These are phyloP conservation scores for Dromius quadrimaculatus DNA, from an alignment of 2,888 invertebrate species.

Conservation along the genomic window DNA sequence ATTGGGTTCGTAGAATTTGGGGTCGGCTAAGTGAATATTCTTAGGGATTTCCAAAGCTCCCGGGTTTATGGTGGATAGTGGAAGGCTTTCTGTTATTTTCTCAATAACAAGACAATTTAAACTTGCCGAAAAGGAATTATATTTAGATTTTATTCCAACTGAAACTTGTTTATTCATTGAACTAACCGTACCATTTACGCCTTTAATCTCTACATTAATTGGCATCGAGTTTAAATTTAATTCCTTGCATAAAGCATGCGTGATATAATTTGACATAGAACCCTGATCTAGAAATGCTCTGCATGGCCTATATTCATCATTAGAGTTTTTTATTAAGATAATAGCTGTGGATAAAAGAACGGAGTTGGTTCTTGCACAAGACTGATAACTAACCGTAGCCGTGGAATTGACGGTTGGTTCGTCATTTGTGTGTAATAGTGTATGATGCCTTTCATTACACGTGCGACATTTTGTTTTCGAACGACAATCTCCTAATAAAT, in stretches of 20 bases:
- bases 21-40: neutral
- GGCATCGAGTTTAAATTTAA: neutral
- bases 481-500: neutral
- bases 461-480: neutral
- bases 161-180: neutral
- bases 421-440: neutral
- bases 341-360: neutral
- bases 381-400: neutral
- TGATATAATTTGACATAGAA: slow-evolving; percentile 5
- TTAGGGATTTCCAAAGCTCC: neutral
- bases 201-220: neutral
- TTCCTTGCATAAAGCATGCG: neutral
- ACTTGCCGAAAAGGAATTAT: neutral
- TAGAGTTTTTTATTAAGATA: neutral
- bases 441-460: neutral
- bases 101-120: neutral
- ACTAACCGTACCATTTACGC: neutral
- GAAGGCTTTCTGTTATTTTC: slow-evolving; percentile 9
- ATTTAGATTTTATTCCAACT: neutral
- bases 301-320: neutral
- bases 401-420: too few relatives aligned
- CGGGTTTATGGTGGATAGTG: neutral
- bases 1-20: neutral
- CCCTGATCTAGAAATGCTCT: neutral
- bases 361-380: neutral